phyloP scores from a whole-genome alignment of 2,888 invertebrate species.

The Tetramorium bicarinatum region DNA sequence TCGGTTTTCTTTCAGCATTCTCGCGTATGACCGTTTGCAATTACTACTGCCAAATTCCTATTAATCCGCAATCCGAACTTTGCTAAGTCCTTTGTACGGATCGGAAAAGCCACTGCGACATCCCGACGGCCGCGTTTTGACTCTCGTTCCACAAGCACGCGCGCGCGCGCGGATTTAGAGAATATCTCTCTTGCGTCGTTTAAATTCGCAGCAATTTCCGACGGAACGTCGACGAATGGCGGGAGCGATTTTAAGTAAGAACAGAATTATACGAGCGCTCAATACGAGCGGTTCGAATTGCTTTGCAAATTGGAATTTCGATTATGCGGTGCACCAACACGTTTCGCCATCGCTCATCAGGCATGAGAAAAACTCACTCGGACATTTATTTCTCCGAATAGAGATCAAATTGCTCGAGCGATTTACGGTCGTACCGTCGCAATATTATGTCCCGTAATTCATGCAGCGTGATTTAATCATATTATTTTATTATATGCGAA shows the following conservation, averaged over 20 bases:
- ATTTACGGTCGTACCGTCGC: slow-evolving; percentile 17
- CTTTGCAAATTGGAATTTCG: slow-evolving; percentile 62
- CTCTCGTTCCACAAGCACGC: slow-evolving; percentile 5
- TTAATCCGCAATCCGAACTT: slow-evolving; percentile 75
- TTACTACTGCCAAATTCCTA: slow-evolving; percentile 59
- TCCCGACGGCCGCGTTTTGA: slow-evolving; percentile 38
- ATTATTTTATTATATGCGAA: slow-evolving; percentile 20
- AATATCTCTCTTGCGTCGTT: slow-evolving; percentile 30
- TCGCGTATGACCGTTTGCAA: slow-evolving; percentile 29
- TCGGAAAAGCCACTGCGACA: slow-evolving; percentile 52
- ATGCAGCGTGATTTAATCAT: slow-evolving; percentile 16
- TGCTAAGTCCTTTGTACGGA: slow-evolving; percentile 71
- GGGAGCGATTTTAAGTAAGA: slow-evolving; percentile 52
- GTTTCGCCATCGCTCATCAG: slow-evolving; percentile 41
- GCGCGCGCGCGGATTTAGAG: slow-evolving; percentile 16
- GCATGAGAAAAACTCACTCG: slow-evolving; percentile 48
- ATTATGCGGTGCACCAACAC: slow-evolving; percentile 50
- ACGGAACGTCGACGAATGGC: slow-evolving; percentile 1
- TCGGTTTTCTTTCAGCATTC: neutral
- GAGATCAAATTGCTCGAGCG: slow-evolving; percentile 41
- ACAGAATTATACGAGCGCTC: slow-evolving; percentile 50
- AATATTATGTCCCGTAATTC: slow-evolving; percentile 38
- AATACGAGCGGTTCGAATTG: slow-evolving; percentile 49
- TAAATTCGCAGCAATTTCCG: slow-evolving; percentile 48
- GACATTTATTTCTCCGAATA: slow-evolving; percentile 48